phyloP scores from a whole-genome alignment of 2,888 invertebrate species.

The Eilema sororculum region DNA sequence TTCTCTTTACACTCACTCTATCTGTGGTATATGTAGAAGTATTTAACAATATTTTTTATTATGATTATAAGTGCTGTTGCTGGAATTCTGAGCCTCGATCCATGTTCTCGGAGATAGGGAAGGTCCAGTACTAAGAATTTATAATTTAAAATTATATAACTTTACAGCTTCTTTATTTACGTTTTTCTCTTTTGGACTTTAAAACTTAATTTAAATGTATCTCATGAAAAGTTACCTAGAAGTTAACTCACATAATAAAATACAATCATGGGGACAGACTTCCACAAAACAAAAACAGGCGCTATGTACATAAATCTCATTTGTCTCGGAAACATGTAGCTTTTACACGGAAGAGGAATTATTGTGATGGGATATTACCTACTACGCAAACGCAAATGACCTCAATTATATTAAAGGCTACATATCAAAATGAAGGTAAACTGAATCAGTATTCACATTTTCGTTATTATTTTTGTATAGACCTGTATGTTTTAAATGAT shows the following conservation, averaged over 20 bases:
- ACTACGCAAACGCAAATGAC: constrained; percentile 24
- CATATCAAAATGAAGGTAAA: constrained; percentile 17
- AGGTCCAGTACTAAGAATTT: too few species aligned
- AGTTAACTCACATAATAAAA: neutral
- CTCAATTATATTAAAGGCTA: constrained; percentile 23
- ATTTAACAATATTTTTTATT: constrained; percentile 20
- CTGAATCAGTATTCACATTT: constrained; percentile 15
- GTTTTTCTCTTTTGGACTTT: neutral
- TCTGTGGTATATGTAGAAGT: constrained; percentile 43
- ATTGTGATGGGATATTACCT: constrained; percentile 28
- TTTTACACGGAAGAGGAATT: constrained; percentile 23
- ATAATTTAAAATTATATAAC: neutral
- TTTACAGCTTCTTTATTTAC: neutral
- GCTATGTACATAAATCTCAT: constrained; percentile 16
- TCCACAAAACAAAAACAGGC: constrained; percentile 15
- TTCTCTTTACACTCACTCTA: constrained; percentile 40
- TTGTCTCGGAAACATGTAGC: constrained; percentile 27
- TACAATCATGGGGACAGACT: neutral
- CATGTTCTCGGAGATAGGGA: too few species aligned
- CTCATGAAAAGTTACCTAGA: neutral
- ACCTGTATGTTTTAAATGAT: neutral
- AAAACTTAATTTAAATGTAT: neutral
- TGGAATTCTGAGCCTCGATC: too few species aligned
- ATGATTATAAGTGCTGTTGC: neutral
- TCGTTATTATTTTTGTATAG: neutral